phyloP scores from a whole-genome alignment of 2,113 vertebrate genomes.

The Coracopsis vasa region DNA sequence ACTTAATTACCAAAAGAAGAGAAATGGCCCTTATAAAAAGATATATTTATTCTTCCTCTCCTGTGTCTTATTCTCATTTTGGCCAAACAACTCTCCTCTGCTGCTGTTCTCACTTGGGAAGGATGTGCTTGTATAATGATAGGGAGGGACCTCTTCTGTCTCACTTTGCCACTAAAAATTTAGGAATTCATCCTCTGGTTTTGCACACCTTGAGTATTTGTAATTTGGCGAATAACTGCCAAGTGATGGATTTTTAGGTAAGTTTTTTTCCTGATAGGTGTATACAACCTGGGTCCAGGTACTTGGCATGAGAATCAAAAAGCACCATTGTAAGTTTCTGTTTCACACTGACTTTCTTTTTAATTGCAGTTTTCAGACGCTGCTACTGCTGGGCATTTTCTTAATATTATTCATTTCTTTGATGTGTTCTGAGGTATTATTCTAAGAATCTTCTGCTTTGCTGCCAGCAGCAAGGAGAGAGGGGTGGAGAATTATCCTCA shows the following conservation, averaged over 20 bases:
- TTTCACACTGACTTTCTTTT: not conserved
- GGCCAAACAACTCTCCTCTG: not conserved
- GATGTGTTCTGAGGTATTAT: not conserved
- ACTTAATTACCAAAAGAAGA: not conserved
- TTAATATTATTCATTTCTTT: not conserved
- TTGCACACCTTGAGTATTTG: not conserved
- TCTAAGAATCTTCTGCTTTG: not conserved
- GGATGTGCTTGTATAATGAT: not conserved
- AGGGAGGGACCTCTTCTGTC: not conserved
- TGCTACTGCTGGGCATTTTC: not conserved
- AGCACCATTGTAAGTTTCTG: not conserved
- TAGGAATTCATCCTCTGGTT: not conserved
- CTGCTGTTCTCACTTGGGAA: not conserved
- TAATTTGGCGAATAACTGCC: not conserved
- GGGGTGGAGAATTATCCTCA: not conserved
- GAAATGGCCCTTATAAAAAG: not conserved
- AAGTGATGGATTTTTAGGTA: not conserved
- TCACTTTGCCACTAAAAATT: not conserved
- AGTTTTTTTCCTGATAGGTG: not conserved
- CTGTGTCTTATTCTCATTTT: not conserved
- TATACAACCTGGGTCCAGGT: not conserved
- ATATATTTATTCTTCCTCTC: not conserved
- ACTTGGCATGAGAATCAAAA: not conserved
- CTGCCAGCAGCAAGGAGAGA: not conserved
- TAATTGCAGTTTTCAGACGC: not conserved